Evolutionary conservation across 1,140 invertebrate species (phyloP).

Genomic region (Leguminivora glycinivorella): DNA sequence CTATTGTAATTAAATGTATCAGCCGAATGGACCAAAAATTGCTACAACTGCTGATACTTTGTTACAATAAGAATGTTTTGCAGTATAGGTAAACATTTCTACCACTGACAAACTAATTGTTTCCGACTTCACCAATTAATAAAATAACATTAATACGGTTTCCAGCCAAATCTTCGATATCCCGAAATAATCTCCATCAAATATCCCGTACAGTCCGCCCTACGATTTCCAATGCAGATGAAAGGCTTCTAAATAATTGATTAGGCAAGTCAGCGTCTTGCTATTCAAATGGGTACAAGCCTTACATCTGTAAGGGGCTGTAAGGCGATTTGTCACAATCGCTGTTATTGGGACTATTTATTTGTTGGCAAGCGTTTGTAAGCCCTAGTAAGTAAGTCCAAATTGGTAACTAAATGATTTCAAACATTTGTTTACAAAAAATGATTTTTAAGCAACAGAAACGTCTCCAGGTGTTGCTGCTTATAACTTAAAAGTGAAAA

Average conservation of each 20-base stretch:
- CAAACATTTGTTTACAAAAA: too few relatives aligned
- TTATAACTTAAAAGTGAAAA: too few relatives aligned
- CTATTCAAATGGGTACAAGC: constrained; percentile 59
- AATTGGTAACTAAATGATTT: neutral
- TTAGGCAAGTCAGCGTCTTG: constrained; percentile 46
- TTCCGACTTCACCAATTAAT: neutral
- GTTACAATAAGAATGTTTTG: too few relatives aligned
- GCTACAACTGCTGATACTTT: too few relatives aligned
- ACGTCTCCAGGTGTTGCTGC: too few relatives aligned
- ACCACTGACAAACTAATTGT: neutral
- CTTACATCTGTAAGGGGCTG: constrained; percentile 44
- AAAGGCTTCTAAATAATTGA: constrained; percentile 68
- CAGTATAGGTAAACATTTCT: neutral
- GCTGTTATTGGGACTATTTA: constrained; percentile 22
- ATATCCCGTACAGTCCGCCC: constrained; percentile 37
- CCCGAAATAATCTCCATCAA: constrained; percentile 9
- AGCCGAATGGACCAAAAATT: too few relatives aligned
- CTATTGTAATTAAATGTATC: too few relatives aligned
- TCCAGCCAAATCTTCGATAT: neutral
- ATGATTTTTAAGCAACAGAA: too few relatives aligned
- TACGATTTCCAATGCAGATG: constrained; percentile 47
- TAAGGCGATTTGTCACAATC: constrained; percentile 29
- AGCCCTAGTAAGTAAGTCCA: constrained; percentile 20
- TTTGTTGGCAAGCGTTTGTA: constrained; percentile 15
- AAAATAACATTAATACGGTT: neutral